A percentile compares a stretch with the other conserved stretches of the same genome.
Conservation (phyloP, 2,113 vertebrate genomes). For the Stercorarius parasiticus region DNA sequence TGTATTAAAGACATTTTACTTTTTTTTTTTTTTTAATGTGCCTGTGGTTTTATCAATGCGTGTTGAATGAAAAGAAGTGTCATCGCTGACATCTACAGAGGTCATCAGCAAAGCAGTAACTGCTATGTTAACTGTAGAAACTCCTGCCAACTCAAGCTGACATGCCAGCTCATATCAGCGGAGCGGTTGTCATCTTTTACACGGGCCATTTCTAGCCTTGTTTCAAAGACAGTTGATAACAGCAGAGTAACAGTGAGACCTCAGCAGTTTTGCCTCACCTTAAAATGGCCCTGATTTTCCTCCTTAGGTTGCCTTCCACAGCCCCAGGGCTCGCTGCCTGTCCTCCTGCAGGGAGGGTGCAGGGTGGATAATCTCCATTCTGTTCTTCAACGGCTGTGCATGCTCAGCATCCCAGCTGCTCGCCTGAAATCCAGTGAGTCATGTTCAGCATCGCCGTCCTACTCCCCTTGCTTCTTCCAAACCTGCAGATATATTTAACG, state of each 20-base stretch:
- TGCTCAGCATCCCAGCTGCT: slow-evolving; percentile 3
- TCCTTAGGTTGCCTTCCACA: not conserved
- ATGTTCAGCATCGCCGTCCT: not conserved
- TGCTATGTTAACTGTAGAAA: not conserved
- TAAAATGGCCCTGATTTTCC: not conserved
- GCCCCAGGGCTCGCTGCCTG: not conserved
- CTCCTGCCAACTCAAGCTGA: not conserved
- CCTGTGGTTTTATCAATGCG: not conserved
- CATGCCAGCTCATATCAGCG: not conserved
- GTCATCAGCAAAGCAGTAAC: not conserved
- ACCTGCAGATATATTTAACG: not conserved
- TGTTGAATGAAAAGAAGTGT: not conserved
- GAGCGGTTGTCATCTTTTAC: not conserved
- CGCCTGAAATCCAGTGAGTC: not conserved
- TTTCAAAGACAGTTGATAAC: not conserved
- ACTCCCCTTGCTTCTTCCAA: not conserved
- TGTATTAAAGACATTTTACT: not conserved
- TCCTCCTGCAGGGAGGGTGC: not conserved
- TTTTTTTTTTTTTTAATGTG: not conserved
- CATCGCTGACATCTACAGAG: not conserved
- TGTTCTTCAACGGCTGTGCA: not conserved
- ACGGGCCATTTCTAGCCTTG: not conserved
- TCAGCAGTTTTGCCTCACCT: not conserved
- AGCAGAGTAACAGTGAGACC: not conserved
- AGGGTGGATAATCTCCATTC: not conserved